Evolutionary conservation across 2,888 invertebrate species (phyloP).

Genomic region (Sisyra nigra): DNA sequence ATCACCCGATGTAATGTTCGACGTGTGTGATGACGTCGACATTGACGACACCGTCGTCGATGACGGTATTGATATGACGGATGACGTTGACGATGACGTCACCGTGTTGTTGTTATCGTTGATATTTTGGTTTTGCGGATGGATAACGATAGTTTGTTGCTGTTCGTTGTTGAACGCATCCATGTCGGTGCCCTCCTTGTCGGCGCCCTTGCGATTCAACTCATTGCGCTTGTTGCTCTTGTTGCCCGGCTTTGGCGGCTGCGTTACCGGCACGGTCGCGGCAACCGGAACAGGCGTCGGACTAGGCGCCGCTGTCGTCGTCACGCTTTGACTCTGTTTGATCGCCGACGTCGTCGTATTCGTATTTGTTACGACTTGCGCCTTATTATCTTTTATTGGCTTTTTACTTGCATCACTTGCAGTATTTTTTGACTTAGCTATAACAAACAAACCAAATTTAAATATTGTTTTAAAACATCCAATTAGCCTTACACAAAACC

Average conservation of each 20-base stretch:
- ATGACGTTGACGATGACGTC: not conserved
- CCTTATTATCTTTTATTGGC: slow-evolving; percentile 18
- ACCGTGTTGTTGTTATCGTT: not conserved
- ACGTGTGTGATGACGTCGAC: too few relatives aligned
- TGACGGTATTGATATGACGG: slow-evolving; percentile 5
- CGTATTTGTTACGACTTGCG: slow-evolving; percentile 3
- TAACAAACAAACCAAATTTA: slow-evolving; percentile 12
- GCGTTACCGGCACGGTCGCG: slow-evolving; percentile 20
- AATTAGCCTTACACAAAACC: too few relatives aligned
- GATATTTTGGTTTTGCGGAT: not conserved
- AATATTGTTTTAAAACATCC: too few relatives aligned
- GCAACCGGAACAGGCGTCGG: slow-evolving; percentile 9
- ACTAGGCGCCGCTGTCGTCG: slow-evolving; percentile 8
- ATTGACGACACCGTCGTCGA: not conserved
- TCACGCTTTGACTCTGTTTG: slow-evolving; percentile 5
- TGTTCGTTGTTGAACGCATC: slow-evolving; percentile 32
- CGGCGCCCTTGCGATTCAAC: slow-evolving; percentile 36
- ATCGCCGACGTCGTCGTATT: slow-evolving; percentile 6
- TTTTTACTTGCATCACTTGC: slow-evolving; percentile 15
- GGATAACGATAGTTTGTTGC: not conserved
- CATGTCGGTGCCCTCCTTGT: slow-evolving; percentile 43
- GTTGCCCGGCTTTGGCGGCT: slow-evolving; percentile 31
- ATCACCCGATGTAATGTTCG: not conserved
- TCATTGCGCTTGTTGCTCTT: slow-evolving; percentile 34
- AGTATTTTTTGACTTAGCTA: slow-evolving; percentile 21